Percentiles rank a stretch among this genome's conserved stretches.
These are phyloP conservation scores for Peucedramus taeniatus DNA, from an alignment of 2,113 vertebrate genomes.

Conservation along the genomic window DNA sequence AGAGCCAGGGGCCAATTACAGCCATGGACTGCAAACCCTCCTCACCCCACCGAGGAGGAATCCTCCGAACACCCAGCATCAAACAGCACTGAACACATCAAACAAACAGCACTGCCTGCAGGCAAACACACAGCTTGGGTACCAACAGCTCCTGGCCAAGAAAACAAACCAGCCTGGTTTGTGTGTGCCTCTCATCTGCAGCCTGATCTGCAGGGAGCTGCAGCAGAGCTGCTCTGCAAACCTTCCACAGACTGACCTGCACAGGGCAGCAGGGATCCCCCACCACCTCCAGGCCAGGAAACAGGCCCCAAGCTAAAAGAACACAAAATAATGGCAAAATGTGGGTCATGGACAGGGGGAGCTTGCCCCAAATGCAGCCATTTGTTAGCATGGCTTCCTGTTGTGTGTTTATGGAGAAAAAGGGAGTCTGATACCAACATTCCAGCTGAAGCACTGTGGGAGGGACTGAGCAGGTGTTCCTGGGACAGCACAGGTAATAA, in stretches of 20 bases:
- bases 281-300: background rate
- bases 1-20: background rate
- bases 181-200: background rate
- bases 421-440: background rate
- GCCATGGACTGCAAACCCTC: background rate
- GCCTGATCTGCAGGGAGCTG: background rate
- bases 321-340: background rate
- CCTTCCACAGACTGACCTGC: background rate
- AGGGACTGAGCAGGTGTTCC: background rate
- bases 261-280: background rate
- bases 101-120: background rate
- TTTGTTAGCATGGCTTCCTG: background rate
- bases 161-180: background rate
- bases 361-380: background rate
- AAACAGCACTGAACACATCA: background rate
- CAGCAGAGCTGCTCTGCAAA: background rate
- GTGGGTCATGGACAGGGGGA: background rate
- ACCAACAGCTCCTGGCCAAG: background rate
- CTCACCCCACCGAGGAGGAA: background rate
- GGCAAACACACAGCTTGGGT: background rate
- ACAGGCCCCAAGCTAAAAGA: background rate
- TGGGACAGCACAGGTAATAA: background rate
- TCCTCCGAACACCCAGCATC: background rate
- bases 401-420: background rate
- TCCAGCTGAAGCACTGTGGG: background rate